Evolutionary conservation across 2,888 invertebrate species (phyloP).

Genomic region (Girardia tigrina): DNA sequence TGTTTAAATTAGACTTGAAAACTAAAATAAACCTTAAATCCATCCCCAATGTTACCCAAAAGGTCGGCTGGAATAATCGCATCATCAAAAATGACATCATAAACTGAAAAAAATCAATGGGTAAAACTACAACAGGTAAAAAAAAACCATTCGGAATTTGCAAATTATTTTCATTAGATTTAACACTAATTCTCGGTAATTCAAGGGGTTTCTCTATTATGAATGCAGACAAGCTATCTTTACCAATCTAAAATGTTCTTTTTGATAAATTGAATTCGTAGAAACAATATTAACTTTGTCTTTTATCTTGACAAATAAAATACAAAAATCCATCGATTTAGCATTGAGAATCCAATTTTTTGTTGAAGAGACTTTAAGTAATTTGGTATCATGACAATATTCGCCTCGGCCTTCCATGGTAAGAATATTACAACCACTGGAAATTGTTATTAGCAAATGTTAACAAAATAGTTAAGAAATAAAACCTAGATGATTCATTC

Average conservation of each 20-base stretch:
- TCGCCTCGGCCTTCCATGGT: not conserved
- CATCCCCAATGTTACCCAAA: not conserved
- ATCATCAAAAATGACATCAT: not conserved
- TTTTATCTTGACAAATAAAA: not conserved
- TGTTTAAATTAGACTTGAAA: not conserved
- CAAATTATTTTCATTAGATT: not conserved
- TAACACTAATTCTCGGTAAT: not conserved
- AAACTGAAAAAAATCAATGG: not conserved
- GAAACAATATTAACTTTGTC: not conserved
- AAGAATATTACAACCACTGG: not conserved
- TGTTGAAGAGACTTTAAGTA: not conserved
- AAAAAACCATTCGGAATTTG: not conserved
- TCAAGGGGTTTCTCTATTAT: not conserved
- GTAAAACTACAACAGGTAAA: not conserved
- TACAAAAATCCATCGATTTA: not conserved
- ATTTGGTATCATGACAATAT: not conserved
- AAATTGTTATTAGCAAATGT: not conserved
- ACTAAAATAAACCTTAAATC: not conserved
- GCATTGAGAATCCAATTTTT: constrained; percentile 8
- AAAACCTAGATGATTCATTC: not conserved
- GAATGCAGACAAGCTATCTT: not conserved
- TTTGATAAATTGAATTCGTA: not conserved
- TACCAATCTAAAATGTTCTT: not conserved
- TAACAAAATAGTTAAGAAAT: not conserved
- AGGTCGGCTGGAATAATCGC: not conserved